Conservation (phyloP, 2,888 invertebrate genomes). For the Herminia tarsipennalis region DNA sequence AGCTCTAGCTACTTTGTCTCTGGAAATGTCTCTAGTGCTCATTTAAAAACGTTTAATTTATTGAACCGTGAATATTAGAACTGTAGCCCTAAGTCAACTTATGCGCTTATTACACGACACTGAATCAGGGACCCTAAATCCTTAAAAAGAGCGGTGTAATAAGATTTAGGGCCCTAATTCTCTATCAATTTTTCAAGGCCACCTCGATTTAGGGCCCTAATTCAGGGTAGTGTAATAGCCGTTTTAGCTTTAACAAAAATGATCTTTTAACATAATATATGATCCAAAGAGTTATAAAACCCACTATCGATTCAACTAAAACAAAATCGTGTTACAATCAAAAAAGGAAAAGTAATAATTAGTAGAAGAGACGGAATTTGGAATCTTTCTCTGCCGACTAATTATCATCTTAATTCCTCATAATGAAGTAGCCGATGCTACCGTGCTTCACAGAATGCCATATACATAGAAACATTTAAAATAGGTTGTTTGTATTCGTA, state of each 20-base stretch:
- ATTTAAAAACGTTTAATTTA: not conserved
- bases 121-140: too few relatives aligned
- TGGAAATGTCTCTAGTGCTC: slow-evolving; percentile 12
- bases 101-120: too few relatives aligned
- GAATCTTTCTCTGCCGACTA: slow-evolving; percentile 53
- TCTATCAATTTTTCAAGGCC: too few relatives aligned
- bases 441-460: slow-evolving; percentile 60
- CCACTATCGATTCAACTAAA: too few relatives aligned
- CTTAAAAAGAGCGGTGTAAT: too few relatives aligned
- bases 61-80: not conserved
- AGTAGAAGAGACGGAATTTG: slow-evolving; percentile 47
- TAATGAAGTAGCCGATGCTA: slow-evolving; percentile 63
- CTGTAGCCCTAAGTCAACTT: not conserved
- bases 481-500: slow-evolving; percentile 53
- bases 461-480: slow-evolving; percentile 50
- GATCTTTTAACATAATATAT: not conserved
- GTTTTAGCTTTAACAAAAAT: too few relatives aligned
- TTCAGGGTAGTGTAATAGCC: too few relatives aligned
- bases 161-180: too few relatives aligned
- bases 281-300: not conserved
- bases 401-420: slow-evolving; percentile 72
- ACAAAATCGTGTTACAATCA: slow-evolving; percentile 29
- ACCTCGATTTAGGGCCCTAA: too few relatives aligned
- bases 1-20: slow-evolving; percentile 45
- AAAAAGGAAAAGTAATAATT: slow-evolving; percentile 30